Conservation (phyloP, 1,140 invertebrate genomes). For the Bursaphelenchus mucronatus region DNA sequence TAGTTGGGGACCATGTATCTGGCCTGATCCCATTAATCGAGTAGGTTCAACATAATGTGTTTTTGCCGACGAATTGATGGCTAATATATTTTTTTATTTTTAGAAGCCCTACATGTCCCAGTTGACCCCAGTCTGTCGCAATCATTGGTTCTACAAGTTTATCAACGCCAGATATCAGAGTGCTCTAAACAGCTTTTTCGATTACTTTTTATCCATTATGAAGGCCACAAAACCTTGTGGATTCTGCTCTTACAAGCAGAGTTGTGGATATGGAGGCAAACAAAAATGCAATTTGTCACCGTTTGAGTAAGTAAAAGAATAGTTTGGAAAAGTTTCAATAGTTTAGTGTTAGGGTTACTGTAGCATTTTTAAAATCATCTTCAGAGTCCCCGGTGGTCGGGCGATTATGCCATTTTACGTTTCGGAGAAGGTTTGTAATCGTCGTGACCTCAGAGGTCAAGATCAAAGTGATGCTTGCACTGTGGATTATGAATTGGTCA, state of each 20-base stretch:
- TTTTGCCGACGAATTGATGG: conserved; percentile 1
- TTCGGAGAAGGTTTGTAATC: conserved; percentile 54
- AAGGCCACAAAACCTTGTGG: conserved; percentile 50
- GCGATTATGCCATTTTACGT: conserved; percentile 57
- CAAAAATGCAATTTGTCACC: conserved; percentile 45
- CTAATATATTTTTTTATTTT: conserved; percentile 19
- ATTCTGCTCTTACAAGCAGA: conserved; percentile 55
- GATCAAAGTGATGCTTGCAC: conserved; percentile 52
- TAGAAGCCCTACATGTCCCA: conserved; percentile 51
- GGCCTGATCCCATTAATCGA: conserved; percentile 44
- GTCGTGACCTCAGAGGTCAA: conserved; percentile 44
- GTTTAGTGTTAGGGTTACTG: neutral
- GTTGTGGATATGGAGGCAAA: conserved; percentile 54
- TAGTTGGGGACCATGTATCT: conserved; percentile 55
- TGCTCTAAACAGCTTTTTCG: conserved; percentile 55
- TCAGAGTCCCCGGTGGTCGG: conserved; percentile 53
- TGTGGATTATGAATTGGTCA: conserved; percentile 52
- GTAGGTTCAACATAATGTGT: conserved; percentile 18
- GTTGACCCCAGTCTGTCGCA: conserved; percentile 51
- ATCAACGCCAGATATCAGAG: conserved; percentile 41
- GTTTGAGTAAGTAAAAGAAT: neutral
- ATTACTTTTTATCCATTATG: conserved; percentile 45
- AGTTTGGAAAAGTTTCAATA: too few species aligned
- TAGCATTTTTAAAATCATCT: conserved; percentile 10
- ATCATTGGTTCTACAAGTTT: conserved; percentile 60